These are phyloP conservation scores for Perdita meconis DNA, from an alignment of 2,888 invertebrate species.

Conservation along the genomic window DNA sequence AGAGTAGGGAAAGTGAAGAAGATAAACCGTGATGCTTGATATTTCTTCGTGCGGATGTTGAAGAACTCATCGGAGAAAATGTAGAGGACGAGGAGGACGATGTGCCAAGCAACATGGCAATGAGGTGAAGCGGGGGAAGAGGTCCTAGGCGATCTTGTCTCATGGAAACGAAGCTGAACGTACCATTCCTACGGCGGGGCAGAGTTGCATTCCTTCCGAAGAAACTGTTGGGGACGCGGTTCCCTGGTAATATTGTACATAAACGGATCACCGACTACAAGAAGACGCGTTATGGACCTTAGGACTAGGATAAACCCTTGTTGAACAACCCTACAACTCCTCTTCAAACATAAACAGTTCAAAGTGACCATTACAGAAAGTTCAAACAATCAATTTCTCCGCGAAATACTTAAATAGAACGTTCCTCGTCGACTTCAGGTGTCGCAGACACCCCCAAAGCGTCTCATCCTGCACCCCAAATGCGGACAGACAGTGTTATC, in stretches of 20 bases:
- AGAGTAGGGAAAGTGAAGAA: neutral
- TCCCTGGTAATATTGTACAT: constrained; percentile 49
- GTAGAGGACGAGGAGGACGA: constrained; percentile 7
- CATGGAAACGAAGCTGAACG: constrained; percentile 59
- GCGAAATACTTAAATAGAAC: too few species aligned
- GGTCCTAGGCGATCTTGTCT: constrained; percentile 28
- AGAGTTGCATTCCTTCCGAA: constrained; percentile 74
- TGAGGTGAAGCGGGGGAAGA: constrained; percentile 1
- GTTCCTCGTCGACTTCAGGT: too few species aligned
- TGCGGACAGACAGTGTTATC: neutral
- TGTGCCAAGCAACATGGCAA: neutral
- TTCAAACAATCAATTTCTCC: too few species aligned
- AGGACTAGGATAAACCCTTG: neutral
- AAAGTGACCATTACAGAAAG: too few species aligned
- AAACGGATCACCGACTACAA: constrained; percentile 51
- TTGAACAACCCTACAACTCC: neutral
- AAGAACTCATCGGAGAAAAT: constrained; percentile 16
- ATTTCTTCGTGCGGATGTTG: neutral
- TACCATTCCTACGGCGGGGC: constrained; percentile 74
- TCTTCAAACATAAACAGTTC: too few species aligned
- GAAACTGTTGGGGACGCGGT: constrained; percentile 25
- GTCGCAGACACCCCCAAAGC: neutral
- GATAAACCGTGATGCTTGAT: neutral
- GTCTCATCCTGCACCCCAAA: neutral
- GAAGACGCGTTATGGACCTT: constrained; percentile 5